phyloP scores from a whole-genome alignment of 1,140 invertebrate species.

The Calephelis virginiensis region DNA sequence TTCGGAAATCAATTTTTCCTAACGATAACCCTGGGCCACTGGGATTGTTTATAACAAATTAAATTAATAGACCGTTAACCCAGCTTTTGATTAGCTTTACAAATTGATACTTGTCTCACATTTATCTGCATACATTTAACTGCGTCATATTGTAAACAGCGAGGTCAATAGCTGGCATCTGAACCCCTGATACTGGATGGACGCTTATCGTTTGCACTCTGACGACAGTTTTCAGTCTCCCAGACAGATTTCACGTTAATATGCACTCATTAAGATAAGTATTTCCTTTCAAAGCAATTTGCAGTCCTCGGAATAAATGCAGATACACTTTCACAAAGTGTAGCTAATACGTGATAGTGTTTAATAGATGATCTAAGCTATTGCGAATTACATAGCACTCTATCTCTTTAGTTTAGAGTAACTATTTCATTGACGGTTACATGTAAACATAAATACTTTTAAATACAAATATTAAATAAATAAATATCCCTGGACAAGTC shows the following conservation, averaged over 20 bases:
- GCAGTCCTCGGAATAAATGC: background rate
- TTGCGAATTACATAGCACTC: no score
- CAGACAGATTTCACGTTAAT: slow-evolving; percentile 72
- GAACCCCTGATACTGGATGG: slow-evolving; percentile 56
- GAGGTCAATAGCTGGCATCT: slow-evolving; percentile 72
- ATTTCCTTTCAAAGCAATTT: slow-evolving; percentile 64
- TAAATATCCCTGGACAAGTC: no score
- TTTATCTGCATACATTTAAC: slow-evolving; percentile 55
- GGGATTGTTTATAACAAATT: slow-evolving; percentile 31
- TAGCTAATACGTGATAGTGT: no score
- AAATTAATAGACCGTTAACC: slow-evolving; percentile 55
- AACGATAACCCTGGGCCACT: slow-evolving; percentile 12
- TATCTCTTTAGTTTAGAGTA: no score
- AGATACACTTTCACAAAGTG: background rate
- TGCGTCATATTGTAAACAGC: slow-evolving; percentile 55
- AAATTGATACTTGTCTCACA: slow-evolving; percentile 50
- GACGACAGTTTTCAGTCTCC: slow-evolving; percentile 50
- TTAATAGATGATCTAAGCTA: no score
- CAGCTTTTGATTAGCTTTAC: slow-evolving; percentile 47
- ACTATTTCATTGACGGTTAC: no score
- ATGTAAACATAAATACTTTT: no score
- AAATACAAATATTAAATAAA: no score
- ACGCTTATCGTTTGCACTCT: slow-evolving; percentile 60
- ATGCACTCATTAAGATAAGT: slow-evolving; percentile 69
- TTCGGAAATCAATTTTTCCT: background rate